Base-by-base conservation (phyloP, 1,140 invertebrate genomes). In the Neelides sp. region DNA sequence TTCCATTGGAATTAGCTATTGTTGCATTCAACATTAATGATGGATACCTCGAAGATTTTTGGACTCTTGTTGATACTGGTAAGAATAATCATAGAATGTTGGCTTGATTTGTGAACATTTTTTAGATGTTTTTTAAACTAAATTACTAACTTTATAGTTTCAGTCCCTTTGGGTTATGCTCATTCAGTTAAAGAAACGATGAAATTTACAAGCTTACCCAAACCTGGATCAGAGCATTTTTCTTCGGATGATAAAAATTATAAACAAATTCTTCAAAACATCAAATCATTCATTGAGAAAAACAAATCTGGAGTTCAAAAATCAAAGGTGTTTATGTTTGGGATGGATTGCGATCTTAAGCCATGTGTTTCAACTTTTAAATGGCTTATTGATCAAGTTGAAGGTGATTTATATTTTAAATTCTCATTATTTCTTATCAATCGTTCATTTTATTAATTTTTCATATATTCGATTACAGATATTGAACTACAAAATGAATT, bases 51-150 rank as follows among this genome's bases (percentile, higher is more conserved):
- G 19, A 20, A 0, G 12, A 13, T 28, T 52, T 40, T 23, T 54
- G 52, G 49, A 51, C 34, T n/a, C 24, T 61, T 2, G 35, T 61
- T 23, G 50, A 61, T 34, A 57, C 55, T 40, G 26, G 58, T 57
- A 52, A 12, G 45, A 15, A 22, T 19, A 23, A 5, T 27, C 17
- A 8, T 23, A 7, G 27, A n/a, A 28, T 50, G 7, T 50, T 3
- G 22, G 26, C 2, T 41, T 50, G n/a, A 7, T 40, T 15, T 22
- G 12, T 8, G 17, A 2, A 40, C 15, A 23, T 20, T 30, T 51
- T 20, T 20, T 35, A 20, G 5, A 22, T 43, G 40, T 26, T 4
- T n/a, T 34, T 28, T 28, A 2, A 41, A 34, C 7, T 15, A 32
- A 43, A 15, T 23, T 23, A 22, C 4, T 50, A 13, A 5, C 27